Conservation (phyloP, 2,888 invertebrate species). For the Timandra comae region DNA sequence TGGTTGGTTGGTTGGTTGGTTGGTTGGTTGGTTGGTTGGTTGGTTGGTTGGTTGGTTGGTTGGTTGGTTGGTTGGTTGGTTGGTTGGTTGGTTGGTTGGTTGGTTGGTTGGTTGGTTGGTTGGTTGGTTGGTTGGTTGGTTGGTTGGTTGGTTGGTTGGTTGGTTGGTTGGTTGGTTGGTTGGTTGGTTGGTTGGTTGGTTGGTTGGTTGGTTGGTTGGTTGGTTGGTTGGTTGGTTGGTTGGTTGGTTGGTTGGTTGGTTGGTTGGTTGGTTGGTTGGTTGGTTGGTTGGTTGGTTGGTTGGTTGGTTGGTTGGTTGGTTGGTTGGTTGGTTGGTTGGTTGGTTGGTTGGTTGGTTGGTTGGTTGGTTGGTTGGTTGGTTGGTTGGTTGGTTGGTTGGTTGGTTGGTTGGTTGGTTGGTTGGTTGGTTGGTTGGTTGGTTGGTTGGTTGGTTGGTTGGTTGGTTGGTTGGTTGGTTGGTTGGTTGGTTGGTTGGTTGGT, state of each 20-base stretch:
- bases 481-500: not conserved
- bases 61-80: not conserved
- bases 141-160: not conserved
- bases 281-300: not conserved
- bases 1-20: not conserved
- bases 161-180: not conserved
- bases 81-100: not conserved
- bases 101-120: not conserved
- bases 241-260: not conserved
- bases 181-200: slow-evolving; percentile 1
- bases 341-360: not conserved
- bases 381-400: not conserved
- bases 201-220: not conserved
- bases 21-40: not conserved
- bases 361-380: not conserved
- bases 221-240: not conserved
- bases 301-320: not conserved
- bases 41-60: not conserved
- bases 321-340: not conserved
- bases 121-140: not conserved
- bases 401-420: not conserved
- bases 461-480: not conserved
- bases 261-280: not conserved
- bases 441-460: not conserved
- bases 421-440: not conserved